Evolutionary conservation across 2,888 invertebrate species (phyloP).

Genomic region (Lacanobia oleracea): DNA sequence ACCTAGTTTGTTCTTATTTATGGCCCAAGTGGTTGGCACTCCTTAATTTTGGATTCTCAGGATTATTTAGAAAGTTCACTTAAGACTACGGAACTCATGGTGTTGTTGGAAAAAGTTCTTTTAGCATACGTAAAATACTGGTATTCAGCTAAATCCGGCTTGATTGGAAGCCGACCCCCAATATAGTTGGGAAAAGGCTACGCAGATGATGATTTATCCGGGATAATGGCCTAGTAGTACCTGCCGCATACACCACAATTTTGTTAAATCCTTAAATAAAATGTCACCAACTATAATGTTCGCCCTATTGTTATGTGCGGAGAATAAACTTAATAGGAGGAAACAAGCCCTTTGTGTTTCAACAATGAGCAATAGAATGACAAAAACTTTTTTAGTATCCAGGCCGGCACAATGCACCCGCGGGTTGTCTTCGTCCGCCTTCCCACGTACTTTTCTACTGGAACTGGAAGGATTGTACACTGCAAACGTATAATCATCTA

Average conservation of each 20-base stretch:
- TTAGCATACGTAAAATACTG: too few species aligned
- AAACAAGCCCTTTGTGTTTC: conserved; percentile 84
- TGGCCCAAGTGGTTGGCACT: neutral
- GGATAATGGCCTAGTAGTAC: neutral
- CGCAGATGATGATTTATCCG: too few species aligned
- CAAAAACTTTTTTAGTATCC: conserved; percentile 84
- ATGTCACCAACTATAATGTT: conserved; percentile 46
- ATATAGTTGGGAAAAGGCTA: too few species aligned
- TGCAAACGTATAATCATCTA: conserved; percentile 30
- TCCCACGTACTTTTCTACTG: conserved; percentile 78
- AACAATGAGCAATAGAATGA: conserved; percentile 87
- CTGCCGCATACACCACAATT: conserved; percentile 6
- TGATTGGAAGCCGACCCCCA: too few species aligned
- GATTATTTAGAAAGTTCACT: conserved; percentile 11
- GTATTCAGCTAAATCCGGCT: too few species aligned
- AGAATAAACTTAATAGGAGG: conserved; percentile 83
- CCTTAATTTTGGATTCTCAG: conserved; percentile 16
- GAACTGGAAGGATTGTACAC: conserved; percentile 40
- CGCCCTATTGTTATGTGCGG: conserved; percentile 68
- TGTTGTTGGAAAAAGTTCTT: neutral
- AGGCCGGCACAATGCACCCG: conserved; percentile 84
- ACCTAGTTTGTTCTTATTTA: conserved; percentile 21
- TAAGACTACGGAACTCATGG: neutral
- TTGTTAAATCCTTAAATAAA: conserved; percentile 48
- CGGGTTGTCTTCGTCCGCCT: conserved; percentile 79